phyloP scores from a whole-genome alignment of 2,888 invertebrate genomes.

The Eristalinus sepulchralis region DNA sequence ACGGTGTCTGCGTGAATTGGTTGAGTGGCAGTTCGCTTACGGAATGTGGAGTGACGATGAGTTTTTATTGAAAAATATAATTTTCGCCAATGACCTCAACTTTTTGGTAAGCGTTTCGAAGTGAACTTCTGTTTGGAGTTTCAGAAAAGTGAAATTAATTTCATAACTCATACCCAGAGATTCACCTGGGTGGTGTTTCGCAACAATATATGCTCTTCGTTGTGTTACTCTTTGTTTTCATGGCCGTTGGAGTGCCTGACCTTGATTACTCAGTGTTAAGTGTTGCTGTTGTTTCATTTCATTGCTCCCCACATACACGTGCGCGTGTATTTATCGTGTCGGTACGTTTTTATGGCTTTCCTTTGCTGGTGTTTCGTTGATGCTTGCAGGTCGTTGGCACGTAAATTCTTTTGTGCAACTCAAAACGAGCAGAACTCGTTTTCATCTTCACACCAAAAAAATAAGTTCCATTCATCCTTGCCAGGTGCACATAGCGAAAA shows the following conservation, averaged over 20 bases:
- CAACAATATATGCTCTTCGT: constrained; percentile 1
- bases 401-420: no score
- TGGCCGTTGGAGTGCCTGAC: constrained; percentile 25
- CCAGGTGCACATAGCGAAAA: no score
- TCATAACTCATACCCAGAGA: constrained; percentile 23
- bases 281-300: constrained; percentile 25
- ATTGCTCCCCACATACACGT: not conserved
- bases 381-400: no score
- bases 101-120: constrained; percentile 53
- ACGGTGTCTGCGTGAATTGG: not conserved
- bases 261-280: constrained; percentile 44
- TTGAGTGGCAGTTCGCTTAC: not conserved
- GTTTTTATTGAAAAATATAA: constrained; percentile 44
- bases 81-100: constrained; percentile 51
- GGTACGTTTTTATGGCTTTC: not conserved
- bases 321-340: not conserved
- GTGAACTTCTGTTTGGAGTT: not conserved
- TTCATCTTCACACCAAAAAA: no score
- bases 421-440: no score
- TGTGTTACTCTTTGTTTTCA: constrained; percentile 27
- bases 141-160: not conserved
- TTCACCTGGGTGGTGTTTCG: constrained; percentile 23
- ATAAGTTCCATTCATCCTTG: no score
- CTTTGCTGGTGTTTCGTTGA: not conserved
- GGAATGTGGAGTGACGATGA: constrained; percentile 35